Percentiles rank a stretch among this genome's conserved stretches.
Evolutionary conservation across 2,888 invertebrate genomes (phyloP).

Genomic region (Nasonovia ribisnigri): DNA sequence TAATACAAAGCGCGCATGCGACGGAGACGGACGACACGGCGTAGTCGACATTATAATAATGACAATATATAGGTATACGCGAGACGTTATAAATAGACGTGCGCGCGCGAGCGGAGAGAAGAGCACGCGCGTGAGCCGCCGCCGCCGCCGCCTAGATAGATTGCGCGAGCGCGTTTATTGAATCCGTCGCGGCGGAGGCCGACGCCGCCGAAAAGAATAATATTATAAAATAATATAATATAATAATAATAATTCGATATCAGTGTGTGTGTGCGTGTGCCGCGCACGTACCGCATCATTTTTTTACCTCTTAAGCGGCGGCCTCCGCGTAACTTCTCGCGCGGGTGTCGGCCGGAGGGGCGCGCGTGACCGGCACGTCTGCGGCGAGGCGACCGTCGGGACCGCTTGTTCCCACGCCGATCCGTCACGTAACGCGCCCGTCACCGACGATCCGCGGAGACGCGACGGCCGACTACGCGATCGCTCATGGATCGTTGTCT

Average conservation of each 20-base stretch:
- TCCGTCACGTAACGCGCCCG: conserved; percentile 60
- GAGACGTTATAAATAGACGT: not conserved
- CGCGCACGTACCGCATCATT: not conserved
- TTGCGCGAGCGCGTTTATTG: conserved; percentile 23
- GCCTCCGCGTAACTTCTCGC: conserved; percentile 19
- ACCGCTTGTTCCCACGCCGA: conserved; percentile 58
- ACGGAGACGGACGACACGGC: not conserved
- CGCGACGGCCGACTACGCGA: conserved; percentile 2
- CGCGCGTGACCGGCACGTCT: conserved; percentile 57
- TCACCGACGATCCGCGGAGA: conserved; percentile 12
- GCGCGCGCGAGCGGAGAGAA: not conserved
- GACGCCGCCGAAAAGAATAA: not conserved
- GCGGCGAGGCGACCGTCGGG: conserved; percentile 7
- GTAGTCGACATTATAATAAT: conserved; percentile 4
- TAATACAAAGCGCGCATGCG: not conserved
- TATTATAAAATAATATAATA: not conserved
- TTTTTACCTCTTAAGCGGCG: not conserved
- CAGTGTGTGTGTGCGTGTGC: not conserved
- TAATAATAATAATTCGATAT: not conserved
- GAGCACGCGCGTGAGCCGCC: conserved; percentile 36
- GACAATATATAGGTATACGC: not conserved
- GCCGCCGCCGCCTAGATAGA: conserved; percentile 4
- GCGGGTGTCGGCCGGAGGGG: conserved; percentile 42
- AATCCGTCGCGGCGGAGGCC: not conserved
- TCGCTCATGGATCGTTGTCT: not conserved